These are phyloP conservation scores for Steinernema khuongi DNA, from an alignment of 1,140 invertebrate genomes.

Conservation along the genomic window DNA sequence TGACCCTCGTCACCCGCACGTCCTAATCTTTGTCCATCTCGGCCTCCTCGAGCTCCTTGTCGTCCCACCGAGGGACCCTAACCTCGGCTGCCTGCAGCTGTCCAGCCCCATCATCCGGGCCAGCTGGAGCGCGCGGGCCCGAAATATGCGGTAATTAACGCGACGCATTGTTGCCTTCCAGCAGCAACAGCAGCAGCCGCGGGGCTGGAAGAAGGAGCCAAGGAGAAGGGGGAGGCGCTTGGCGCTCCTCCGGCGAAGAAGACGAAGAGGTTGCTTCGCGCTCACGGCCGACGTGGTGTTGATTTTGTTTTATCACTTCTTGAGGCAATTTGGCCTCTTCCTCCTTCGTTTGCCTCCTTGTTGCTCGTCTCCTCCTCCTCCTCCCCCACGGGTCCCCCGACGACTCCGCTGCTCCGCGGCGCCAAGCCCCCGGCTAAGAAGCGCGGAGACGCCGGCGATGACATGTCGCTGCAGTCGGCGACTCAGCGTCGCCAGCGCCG, in stretches of 20 bases:
- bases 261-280: not conserved
- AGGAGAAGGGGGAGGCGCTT: constrained; percentile 6
- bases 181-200: not conserved
- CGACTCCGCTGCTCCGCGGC: not conserved
- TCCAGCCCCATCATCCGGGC: too few species aligned
- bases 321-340: not conserved
- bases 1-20: too few species aligned
- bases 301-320: not conserved
- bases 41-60: too few species aligned
- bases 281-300: not conserved
- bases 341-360: not conserved
- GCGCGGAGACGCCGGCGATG: not conserved
- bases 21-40: too few species aligned
- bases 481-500: constrained; percentile 18
- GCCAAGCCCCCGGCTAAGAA: not conserved
- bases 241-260: not conserved
- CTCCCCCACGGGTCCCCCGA: not conserved
- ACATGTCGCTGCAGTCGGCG: constrained; percentile 1
- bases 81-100: too few species aligned
- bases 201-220: not conserved
- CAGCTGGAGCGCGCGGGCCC: not conserved
- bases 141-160: constrained; percentile 13
- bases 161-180: not conserved
- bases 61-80: too few species aligned
- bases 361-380: not conserved